Evolutionary conservation across 2,113 vertebrate species (phyloP).

Genomic region (Callorhinus ursinus): DNA sequence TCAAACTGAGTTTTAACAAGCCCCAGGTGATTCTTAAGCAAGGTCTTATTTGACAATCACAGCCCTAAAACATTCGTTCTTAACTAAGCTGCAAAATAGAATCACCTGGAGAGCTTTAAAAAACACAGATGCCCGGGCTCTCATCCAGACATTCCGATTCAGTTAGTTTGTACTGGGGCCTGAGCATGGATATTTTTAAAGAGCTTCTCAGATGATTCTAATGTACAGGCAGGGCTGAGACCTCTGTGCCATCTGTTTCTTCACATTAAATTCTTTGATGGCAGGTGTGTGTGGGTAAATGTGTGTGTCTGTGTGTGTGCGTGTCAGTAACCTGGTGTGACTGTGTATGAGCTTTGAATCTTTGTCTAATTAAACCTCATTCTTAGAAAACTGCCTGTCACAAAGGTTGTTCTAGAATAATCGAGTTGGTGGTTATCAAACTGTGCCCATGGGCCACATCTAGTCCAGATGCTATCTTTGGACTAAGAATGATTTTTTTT

Average conservation of each 20-base stretch:
- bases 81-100: constrained; percentile 39
- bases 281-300: not conserved
- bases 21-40: not conserved
- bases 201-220: constrained; percentile 14
- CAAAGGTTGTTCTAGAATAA: not conserved
- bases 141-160: constrained; percentile 40
- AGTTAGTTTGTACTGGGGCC: not conserved
- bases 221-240: not conserved
- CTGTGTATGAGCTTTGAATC: not conserved
- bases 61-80: not conserved
- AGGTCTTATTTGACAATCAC: not conserved
- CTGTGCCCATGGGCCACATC: not conserved
- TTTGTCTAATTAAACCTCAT: not conserved
- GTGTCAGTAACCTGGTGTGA: not conserved
- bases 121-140: constrained; percentile 1
- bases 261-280: not conserved
- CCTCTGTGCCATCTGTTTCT: not conserved
- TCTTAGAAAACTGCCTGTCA: not conserved
- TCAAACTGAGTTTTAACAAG: not conserved
- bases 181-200: not conserved
- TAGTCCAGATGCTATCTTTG: not conserved
- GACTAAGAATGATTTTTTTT: not conserved
- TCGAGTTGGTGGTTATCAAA: not conserved
- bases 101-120: constrained; percentile 7
- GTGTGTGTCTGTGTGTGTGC: not conserved